phyloP scores from a whole-genome alignment of 2,888 invertebrate genomes.

The Meandrusa payeni region DNA sequence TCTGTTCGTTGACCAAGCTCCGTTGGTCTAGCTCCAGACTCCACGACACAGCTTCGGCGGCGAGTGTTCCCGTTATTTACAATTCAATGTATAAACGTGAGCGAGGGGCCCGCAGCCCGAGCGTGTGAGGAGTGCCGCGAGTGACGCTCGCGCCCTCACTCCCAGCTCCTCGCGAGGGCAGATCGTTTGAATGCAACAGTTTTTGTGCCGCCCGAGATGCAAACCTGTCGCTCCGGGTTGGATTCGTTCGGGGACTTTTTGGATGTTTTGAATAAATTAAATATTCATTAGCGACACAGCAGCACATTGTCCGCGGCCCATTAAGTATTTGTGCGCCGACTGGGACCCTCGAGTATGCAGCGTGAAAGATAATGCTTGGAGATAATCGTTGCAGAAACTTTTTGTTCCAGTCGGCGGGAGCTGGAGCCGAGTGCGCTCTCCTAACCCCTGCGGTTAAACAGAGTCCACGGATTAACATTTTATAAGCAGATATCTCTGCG shows the following conservation, averaged over 20 bases:
- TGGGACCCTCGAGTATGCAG: conserved; percentile 19
- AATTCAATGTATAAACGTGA: too few relatives aligned
- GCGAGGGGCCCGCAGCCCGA: conserved; percentile 26
- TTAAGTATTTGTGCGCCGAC: conserved; percentile 27
- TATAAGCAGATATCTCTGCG: too few relatives aligned
- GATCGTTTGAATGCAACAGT: conserved; percentile 47
- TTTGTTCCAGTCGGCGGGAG: too few relatives aligned
- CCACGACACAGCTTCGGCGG: too few relatives aligned
- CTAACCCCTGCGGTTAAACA: too few relatives aligned
- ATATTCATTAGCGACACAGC: conserved; percentile 52
- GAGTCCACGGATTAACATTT: too few relatives aligned
- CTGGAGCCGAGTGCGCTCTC: too few relatives aligned
- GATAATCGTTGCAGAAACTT: too few relatives aligned
- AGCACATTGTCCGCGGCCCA: conserved; percentile 27
- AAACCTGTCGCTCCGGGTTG: conserved; percentile 41
- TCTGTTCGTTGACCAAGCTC: too few relatives aligned
- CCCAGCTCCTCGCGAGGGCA: conserved; percentile 11
- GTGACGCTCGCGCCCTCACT: conserved; percentile 13
- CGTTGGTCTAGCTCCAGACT: too few relatives aligned
- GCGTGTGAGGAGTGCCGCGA: conserved; percentile 28
- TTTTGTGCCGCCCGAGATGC: conserved; percentile 47
- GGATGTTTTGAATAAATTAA: conserved; percentile 59
- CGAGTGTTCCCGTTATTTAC: too few relatives aligned
- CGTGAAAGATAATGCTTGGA: conserved; percentile 17
- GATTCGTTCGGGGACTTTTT: conserved; percentile 45